Evolutionary conservation across 2,888 invertebrate species (phyloP), one percentile per base, ranked within the genome.

Genomic region (Adineta ricciae): DNA sequence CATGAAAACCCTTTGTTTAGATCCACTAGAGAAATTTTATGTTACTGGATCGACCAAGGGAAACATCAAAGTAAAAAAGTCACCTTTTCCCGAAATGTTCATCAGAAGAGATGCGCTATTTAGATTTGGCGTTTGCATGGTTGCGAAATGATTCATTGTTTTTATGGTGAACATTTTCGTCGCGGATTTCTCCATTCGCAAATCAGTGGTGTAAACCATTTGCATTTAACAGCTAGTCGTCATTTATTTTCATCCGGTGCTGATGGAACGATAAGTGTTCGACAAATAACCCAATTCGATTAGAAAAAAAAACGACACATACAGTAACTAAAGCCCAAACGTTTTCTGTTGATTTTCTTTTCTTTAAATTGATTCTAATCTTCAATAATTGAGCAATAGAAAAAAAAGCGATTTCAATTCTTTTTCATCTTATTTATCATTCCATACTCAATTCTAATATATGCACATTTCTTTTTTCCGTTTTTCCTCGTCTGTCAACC

Each of bases 211-310:
- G 97, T 98, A 73, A 96, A 96, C 83, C 97, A 99, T 91, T 92
- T 99, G 87, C 94, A 95, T 89, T 94, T 98, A 86, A 97, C 97
- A 90, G 93, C 94, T 78, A 93, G 94, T 87, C 94, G 94, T 46
- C 93, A 97, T 83, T 92, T 99, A 88, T 98, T 96, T 92, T 98
- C 98, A 11, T 99, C 99, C 91, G 99, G 99, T 85, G 96, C 97
- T 83, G 99, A 99, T 92, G 97, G 97, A 88, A 97, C 97, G 84
- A 95, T 99, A 94, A 98, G 98, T 92, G 95, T 97, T 87, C 93
- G 97, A 87, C 94, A 95, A 90, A 92, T 97, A 41, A 24, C 73
- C 38, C 73, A 41, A 78, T 41, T 78, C 41, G 41, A 78, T 78
- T 41, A 78, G 50, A 50, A 41, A 41, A n/a, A n/a, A n/a, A n/a